These are phyloP conservation scores for Nibea coibor DNA, from an alignment of 2,113 vertebrate genomes.

Conservation along the genomic window DNA sequence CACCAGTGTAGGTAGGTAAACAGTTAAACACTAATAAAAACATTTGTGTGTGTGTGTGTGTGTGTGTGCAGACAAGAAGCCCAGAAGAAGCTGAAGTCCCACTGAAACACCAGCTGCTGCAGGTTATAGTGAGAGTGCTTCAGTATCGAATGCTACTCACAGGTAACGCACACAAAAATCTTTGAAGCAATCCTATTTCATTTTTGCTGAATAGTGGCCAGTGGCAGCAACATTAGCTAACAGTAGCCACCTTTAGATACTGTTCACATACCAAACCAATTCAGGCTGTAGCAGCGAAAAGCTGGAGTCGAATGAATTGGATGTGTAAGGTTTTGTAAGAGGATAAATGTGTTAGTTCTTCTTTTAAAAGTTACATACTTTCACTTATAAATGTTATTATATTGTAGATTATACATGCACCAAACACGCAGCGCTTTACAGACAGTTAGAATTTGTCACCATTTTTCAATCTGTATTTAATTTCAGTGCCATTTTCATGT, in stretches of 20 bases:
- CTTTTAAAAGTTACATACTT: not conserved
- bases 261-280: not conserved
- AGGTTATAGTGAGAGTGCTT: conserved; percentile 92
- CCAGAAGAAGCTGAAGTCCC: conserved; percentile 79
- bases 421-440: not conserved
- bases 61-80: conserved; percentile 76
- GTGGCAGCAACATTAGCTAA: too few species aligned
- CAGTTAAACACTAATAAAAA: too few species aligned
- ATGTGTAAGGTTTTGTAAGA: not conserved
- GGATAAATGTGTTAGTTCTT: not conserved
- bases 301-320: not conserved
- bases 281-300: not conserved
- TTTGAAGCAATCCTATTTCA: not conserved
- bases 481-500: not conserved
- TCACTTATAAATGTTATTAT: not conserved
- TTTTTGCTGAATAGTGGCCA: not conserved
- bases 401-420: not conserved
- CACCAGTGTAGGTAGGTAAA: not conserved
- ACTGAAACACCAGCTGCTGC: conserved; percentile 90
- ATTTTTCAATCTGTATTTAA: not conserved
- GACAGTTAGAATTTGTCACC: not conserved
- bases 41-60: not conserved
- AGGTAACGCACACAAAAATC: conserved; percentile 82
- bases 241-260: not conserved
- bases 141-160: conserved; percentile 95